A percentile compares a stretch with the other conserved stretches of the same genome.
Evolutionary conservation across 2,888 invertebrate genomes (phyloP).

Genomic region (Euzetes globulus): DNA sequence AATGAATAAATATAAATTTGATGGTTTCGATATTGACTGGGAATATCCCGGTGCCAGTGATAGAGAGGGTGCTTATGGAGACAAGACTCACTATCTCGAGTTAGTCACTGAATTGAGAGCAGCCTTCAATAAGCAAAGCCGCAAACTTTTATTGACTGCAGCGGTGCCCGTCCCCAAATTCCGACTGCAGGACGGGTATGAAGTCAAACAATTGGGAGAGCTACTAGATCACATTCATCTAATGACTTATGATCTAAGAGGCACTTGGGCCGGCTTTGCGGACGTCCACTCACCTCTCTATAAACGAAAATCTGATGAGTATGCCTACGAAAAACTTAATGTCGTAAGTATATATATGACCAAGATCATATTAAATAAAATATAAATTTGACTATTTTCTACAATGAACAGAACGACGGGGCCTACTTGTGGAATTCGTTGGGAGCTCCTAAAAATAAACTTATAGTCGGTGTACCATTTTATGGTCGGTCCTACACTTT

Average conservation of each 20-base stretch:
- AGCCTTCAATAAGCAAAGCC: constrained; percentile 61
- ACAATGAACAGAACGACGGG: constrained; percentile 36
- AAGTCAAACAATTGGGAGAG: constrained; percentile 65
- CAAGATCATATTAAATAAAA: neutral
- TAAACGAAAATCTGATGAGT: constrained; percentile 69
- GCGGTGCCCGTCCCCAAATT: constrained; percentile 82
- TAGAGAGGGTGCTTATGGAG: constrained; percentile 53
- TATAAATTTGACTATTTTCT: neutral
- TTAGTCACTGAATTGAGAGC: constrained; percentile 58
- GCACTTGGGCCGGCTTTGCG: constrained; percentile 75
- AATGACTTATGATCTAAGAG: constrained; percentile 44
- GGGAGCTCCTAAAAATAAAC: constrained; percentile 42
- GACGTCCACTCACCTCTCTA: constrained; percentile 81
- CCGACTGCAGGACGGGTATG: constrained; percentile 77
- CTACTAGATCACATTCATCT: constrained; percentile 41
- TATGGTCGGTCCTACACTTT: constrained; percentile 44
- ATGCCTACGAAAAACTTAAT: constrained; percentile 79
- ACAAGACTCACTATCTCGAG: constrained; percentile 69
- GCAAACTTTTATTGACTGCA: constrained; percentile 76
- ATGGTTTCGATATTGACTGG: constrained; percentile 49
- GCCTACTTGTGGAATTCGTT: constrained; percentile 38
- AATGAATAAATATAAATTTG: constrained; percentile 45
- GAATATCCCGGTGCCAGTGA: constrained; percentile 51
- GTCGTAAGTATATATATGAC: constrained; percentile 58
- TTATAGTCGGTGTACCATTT: constrained; percentile 44